Percentiles rank a stretch among this genome's conserved stretches.
These are phyloP conservation scores for Lophotis ruficrista DNA, from an alignment of 2,113 vertebrate genomes.

Conservation along the genomic window DNA sequence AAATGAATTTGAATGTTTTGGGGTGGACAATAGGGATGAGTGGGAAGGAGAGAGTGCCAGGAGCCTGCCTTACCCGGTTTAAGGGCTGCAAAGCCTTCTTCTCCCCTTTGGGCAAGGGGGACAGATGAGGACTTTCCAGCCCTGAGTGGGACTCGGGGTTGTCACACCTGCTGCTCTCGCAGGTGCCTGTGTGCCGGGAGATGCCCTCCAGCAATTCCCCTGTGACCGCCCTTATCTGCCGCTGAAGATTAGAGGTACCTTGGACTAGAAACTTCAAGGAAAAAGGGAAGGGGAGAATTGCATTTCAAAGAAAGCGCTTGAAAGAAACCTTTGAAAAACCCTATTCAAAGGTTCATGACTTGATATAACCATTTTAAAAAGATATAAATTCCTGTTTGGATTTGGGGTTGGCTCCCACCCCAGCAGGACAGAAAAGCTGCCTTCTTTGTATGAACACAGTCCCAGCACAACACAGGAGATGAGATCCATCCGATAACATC, in stretches of 20 bases:
- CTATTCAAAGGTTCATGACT: constrained; percentile 49
- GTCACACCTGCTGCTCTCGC: constrained; percentile 54
- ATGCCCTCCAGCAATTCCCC: constrained; percentile 30
- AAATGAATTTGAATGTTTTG: not conserved
- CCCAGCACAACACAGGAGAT: constrained; percentile 49
- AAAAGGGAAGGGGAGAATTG: constrained; percentile 41
- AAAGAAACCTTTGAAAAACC: constrained; percentile 63
- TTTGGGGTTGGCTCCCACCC: constrained; percentile 34
- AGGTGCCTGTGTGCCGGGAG: not conserved
- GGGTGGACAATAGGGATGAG: rapidly evolving
- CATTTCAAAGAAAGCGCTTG: constrained; percentile 62
- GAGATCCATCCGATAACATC: constrained; percentile 28
- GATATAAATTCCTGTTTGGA: constrained; percentile 55
- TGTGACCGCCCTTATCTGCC: constrained; percentile 23
- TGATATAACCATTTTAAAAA: constrained; percentile 20
- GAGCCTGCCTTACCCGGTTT: not conserved
- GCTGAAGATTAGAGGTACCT: constrained; percentile 38
- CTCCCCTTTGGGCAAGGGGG: not conserved
- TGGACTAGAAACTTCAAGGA: constrained; percentile 55
- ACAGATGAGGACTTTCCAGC: not conserved
- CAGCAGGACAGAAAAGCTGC: constrained; percentile 34
- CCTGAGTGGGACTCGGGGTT: not conserved
- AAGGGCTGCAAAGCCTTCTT: not conserved
- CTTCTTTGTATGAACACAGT: constrained; percentile 6
- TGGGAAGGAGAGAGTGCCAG: not conserved